Evolutionary conservation across 2,113 vertebrate genomes (phyloP).

Genomic region (Maccullochella peelii): DNA sequence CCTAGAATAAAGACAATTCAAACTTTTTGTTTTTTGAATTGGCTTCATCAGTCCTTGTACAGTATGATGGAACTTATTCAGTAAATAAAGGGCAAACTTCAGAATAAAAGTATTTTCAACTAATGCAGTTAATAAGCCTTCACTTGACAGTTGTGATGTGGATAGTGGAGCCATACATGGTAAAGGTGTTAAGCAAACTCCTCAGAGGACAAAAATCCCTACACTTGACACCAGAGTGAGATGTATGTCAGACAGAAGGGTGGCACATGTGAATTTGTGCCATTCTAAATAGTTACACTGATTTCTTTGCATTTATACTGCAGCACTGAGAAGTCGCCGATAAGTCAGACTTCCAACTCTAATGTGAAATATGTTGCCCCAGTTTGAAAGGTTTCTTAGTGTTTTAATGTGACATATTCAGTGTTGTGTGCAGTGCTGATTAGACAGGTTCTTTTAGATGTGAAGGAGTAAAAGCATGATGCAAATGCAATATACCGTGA

Average conservation of each 20-base stretch:
- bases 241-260: not conserved
- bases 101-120: not conserved
- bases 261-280: not conserved
- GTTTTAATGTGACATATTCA: not conserved
- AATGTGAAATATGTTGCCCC: not conserved
- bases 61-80: conserved; percentile 1
- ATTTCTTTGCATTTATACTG: not conserved
- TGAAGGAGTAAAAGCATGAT: not conserved
- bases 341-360: not conserved
- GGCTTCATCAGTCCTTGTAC: not conserved
- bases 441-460: not conserved
- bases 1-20: not conserved
- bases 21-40: not conserved
- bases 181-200: not conserved
- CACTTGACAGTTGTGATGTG: not conserved
- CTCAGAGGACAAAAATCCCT: not conserved
- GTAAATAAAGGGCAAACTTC: not conserved
- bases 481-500: not conserved
- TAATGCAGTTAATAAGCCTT: not conserved
- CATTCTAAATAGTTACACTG: not conserved
- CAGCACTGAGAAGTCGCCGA: conserved; percentile 3
- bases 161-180: not conserved
- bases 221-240: not conserved
- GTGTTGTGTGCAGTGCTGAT: not conserved
- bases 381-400: conserved; percentile 9